Evolutionary conservation across 2,113 vertebrate genomes (phyloP).

Genomic region (Irena cyanogastra): DNA sequence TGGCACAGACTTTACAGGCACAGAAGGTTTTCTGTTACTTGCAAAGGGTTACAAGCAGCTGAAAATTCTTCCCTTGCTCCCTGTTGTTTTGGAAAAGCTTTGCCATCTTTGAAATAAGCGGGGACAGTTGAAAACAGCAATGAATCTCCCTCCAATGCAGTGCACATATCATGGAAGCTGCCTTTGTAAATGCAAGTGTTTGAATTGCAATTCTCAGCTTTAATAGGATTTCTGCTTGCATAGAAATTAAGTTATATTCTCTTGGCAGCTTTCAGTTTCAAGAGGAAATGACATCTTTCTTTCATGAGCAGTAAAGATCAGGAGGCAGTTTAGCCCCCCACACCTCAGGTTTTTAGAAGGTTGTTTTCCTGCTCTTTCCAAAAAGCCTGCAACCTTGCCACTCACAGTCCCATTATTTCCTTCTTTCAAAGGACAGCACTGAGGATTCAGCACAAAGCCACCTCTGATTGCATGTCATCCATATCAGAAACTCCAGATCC

Average conservation of each 20-base stretch:
- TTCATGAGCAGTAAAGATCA: neutral
- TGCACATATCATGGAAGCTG: neutral
- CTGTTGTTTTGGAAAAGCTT: neutral
- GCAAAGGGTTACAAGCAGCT: conserved; percentile 7
- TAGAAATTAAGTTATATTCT: neutral
- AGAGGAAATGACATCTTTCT: neutral
- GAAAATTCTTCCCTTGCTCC: neutral
- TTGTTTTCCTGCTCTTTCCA: neutral
- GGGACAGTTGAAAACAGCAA: neutral
- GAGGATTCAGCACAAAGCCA: neutral
- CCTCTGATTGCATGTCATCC: rapidly evolving
- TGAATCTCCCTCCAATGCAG: neutral
- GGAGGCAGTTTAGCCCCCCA: neutral
- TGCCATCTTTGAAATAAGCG: neutral
- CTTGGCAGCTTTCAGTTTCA: neutral
- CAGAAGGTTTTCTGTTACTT: neutral
- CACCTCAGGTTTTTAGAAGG: neutral
- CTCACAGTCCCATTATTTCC: neutral
- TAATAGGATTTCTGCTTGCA: neutral
- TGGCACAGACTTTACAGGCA: neutral
- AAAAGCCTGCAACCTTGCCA: neutral
- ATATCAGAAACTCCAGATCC: neutral
- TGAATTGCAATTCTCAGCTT: neutral
- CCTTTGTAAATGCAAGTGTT: neutral
- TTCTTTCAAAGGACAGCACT: neutral